A percentile compares a stretch with the other conserved stretches of the same genome.
These are phyloP conservation scores for Hycleus phaleratus DNA, from an alignment of 1,140 invertebrate species.

Conservation along the genomic window DNA sequence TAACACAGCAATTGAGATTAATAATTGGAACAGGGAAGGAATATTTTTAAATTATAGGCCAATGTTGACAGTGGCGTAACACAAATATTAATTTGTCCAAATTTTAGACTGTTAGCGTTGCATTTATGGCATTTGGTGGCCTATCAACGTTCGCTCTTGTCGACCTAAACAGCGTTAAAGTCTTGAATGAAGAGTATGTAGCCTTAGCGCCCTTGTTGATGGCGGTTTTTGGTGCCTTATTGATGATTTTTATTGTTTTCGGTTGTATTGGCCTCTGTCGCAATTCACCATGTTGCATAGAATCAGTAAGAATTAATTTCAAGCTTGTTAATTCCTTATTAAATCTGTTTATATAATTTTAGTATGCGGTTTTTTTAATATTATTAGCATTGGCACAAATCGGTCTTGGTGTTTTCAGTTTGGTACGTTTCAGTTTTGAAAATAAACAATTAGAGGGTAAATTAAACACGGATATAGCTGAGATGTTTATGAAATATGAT, in stretches of 20 bases:
- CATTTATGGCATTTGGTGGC: conserved; percentile 6
- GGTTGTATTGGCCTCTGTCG: conserved; percentile 79
- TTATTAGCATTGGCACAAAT: conserved; percentile 58
- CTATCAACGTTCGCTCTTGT: conserved; percentile 6
- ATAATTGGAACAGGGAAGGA: no score
- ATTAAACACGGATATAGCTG: neutral
- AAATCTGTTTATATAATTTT: conserved; percentile 5
- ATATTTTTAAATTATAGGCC: no score
- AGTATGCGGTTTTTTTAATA: conserved; percentile 59
- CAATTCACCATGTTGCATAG: conserved; percentile 75
- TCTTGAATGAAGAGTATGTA: conserved; percentile 7
- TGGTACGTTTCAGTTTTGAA: neutral
- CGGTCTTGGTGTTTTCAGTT: conserved; percentile 46
- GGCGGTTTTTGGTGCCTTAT: conserved; percentile 1
- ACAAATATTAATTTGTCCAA: no score
- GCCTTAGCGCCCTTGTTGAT: conserved; percentile 5
- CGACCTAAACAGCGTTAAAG: conserved; percentile 7
- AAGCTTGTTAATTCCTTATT: no score
- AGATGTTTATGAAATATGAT: conserved; percentile 1
- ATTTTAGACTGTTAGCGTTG: conserved; percentile 13
- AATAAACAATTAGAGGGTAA: neutral
- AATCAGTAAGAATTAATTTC: conserved; percentile 52
- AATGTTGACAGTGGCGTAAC: no score
- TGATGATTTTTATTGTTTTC: conserved; percentile 67
- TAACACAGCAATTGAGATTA: no score